Conservation (phyloP, 2,797 vertebrate genomes). For the Trachurus trachurus region DNA sequence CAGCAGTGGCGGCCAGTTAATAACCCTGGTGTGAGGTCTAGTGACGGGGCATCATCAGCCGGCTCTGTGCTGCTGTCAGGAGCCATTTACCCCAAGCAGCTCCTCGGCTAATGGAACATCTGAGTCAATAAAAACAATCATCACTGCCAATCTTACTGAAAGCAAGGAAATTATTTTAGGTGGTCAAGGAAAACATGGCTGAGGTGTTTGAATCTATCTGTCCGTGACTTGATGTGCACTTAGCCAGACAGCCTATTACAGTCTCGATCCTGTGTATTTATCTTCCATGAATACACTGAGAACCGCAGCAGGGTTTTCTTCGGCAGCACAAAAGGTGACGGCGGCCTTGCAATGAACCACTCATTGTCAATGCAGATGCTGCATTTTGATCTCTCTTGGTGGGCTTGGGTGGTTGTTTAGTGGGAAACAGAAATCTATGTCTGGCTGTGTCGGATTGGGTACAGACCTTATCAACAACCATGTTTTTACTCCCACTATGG, state of each 20-base stretch:
- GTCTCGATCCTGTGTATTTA: conserved; percentile 47
- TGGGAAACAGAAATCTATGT: conserved; percentile 74
- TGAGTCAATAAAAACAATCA: conserved; percentile 88
- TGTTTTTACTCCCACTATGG: conserved; percentile 74
- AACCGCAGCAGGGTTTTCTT: conserved; percentile 44
- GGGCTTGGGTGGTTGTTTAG: conserved; percentile 30
- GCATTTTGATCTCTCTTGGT: conserved; percentile 58
- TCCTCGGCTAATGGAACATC: conserved; percentile 86
- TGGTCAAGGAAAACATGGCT: conserved; percentile 78
- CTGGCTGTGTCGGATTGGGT: conserved; percentile 54
- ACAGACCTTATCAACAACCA: conserved; percentile 67
- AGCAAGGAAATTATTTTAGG: conserved; percentile 84
- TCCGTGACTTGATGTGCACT: conserved; percentile 71
- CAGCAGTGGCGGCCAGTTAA: conserved; percentile 77
- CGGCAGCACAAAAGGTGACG: conserved; percentile 18
- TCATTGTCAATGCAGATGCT: conserved; percentile 38
- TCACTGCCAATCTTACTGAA: conserved; percentile 82
- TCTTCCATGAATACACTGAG: conserved; percentile 60
- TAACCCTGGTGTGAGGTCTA: conserved; percentile 81
- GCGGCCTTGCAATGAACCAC: background rate
- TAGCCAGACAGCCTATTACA: conserved; percentile 63
- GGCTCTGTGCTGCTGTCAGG: conserved; percentile 81
- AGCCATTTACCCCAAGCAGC: conserved; percentile 82
- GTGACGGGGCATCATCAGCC: conserved; percentile 79
- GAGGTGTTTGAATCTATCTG: conserved; percentile 68